phyloP scores from a whole-genome alignment of 1,140 invertebrate genomes.

The Drosophila nannoptera region DNA sequence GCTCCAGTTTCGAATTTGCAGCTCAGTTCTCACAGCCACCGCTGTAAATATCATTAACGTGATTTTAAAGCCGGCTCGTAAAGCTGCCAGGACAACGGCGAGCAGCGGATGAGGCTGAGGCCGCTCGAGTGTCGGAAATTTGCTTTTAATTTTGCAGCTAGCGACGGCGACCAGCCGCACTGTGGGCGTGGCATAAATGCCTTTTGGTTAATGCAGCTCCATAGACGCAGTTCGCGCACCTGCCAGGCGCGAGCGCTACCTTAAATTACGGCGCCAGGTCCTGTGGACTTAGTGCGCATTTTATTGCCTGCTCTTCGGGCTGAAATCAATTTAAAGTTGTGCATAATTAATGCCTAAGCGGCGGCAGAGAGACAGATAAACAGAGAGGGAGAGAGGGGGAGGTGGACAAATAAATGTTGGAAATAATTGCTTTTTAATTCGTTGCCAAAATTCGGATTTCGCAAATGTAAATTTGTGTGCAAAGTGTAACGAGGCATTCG shows the following conservation, averaged over 20 bases:
- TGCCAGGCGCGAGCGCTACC: slow-evolving; percentile 30
- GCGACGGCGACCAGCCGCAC: slow-evolving; percentile 6
- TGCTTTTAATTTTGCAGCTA: slow-evolving; percentile 65
- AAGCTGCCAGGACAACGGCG: slow-evolving; percentile 52
- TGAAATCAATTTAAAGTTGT: slow-evolving; percentile 26
- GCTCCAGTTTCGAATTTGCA: slow-evolving; percentile 60
- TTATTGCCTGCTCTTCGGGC: slow-evolving; percentile 3
- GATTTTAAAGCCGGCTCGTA: slow-evolving; percentile 74
- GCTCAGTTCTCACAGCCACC: slow-evolving; percentile 48
- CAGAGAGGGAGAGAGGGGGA: neutral
- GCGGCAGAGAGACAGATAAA: neutral
- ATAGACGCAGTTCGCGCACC: slow-evolving; percentile 46
- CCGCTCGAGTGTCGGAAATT: slow-evolving; percentile 67
- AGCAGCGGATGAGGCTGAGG: slow-evolving; percentile 22
- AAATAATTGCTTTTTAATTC: slow-evolving; percentile 1
- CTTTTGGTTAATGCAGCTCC: slow-evolving; percentile 59
- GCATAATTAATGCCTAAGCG: slow-evolving; percentile 20
- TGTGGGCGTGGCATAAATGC: slow-evolving; percentile 43
- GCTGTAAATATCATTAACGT: slow-evolving; percentile 77
- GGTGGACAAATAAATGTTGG: neutral
- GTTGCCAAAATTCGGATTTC: neutral
- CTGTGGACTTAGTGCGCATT: slow-evolving; percentile 16
- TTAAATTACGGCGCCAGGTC: slow-evolving; percentile 46
- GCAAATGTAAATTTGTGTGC: neutral
- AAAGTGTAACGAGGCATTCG: slow-evolving; percentile 1